Base-by-base conservation (phyloP, 2,797 vertebrate species). In the Cyprinella venusta region DNA sequence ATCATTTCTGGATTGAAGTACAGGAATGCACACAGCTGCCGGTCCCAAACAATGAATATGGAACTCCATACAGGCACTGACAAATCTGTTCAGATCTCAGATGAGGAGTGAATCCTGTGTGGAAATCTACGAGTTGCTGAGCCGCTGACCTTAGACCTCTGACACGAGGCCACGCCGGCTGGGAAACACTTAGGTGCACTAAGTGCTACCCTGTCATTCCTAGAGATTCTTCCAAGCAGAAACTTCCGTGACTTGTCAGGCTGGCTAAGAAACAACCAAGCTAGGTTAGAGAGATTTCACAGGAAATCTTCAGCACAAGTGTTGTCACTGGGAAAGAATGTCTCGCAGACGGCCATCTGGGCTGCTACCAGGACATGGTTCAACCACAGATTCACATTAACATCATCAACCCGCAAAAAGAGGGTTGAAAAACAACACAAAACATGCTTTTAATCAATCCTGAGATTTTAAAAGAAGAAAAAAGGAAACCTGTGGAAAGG, bases 191-290 rank as follows among this genome's bases (percentile, higher is more conserved):
- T 63, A 77, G 85, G 87, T 88, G 76, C 81, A 65, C 24, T 85
- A 90, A 91, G 86, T 90, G 87, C 85, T 88, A 87, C 80, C 80
- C 81, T 90, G 87, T 91, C 91, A 91, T 86, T 88, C 88, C 87
- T 84, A 81, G 86, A 79, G 87, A 90, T 83, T 83, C 75, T 83
- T 82, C 78, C 75, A 72, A 76, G 77, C 85, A 91, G 87, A 86
- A 90, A 72, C 12, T 16, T 82, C 56, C 48, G 79, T 77, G 86
- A 88, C 82, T 88, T 74, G 86, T 89, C 83, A 86, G 86, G 59
- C 48, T 71, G 45, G 81, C 88, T 65, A 56, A 83, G 65, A 80
- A 72, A 82, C 79, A 19, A 24, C n/a, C 56, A 36, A 24, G 8
- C 72, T 48, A 63, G 30, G 42, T 81, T 64, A 9, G 16, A 48